A percentile compares a stretch with the other conserved stretches of the same genome.
phyloP scores from a whole-genome alignment of 2,797 vertebrate genomes.

The Pogoniulus pusillus region DNA sequence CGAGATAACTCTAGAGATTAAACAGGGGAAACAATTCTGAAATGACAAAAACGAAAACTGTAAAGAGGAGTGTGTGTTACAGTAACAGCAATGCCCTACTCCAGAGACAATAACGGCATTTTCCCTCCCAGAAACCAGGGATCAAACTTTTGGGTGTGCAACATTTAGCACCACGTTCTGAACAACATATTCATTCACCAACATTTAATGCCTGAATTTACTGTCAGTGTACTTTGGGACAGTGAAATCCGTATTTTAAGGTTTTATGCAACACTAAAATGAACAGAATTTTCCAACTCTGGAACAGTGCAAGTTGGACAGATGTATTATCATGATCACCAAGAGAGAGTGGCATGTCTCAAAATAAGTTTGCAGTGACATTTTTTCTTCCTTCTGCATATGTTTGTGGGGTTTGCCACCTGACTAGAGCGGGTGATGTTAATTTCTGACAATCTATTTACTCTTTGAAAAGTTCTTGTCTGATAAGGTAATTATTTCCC shows the following conservation, averaged over 20 bases:
- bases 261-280: constrained; percentile 5
- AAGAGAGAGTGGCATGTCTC: background rate
- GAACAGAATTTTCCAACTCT: background rate
- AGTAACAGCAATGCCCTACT: background rate
- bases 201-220: constrained; percentile 31
- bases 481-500: constrained; percentile 10
- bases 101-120: background rate
- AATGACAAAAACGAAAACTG: background rate
- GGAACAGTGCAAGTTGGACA: background rate
- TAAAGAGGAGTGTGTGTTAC: background rate
- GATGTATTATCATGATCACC: background rate
- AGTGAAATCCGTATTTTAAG: constrained; percentile 18
- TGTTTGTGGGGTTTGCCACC: background rate
- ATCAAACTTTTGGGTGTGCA: background rate
- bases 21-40: background rate
- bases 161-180: background rate
- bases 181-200: background rate
- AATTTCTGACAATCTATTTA: background rate
- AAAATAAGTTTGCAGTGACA: background rate
- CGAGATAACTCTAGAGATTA: background rate
- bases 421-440: background rate
- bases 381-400: background rate
- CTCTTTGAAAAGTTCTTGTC: background rate
- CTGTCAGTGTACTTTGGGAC: constrained; percentile 4
- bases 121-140: background rate